These are phyloP conservation scores for Zaprionus ornatus DNA, from an alignment of 1,140 invertebrate species.

Conservation along the genomic window DNA sequence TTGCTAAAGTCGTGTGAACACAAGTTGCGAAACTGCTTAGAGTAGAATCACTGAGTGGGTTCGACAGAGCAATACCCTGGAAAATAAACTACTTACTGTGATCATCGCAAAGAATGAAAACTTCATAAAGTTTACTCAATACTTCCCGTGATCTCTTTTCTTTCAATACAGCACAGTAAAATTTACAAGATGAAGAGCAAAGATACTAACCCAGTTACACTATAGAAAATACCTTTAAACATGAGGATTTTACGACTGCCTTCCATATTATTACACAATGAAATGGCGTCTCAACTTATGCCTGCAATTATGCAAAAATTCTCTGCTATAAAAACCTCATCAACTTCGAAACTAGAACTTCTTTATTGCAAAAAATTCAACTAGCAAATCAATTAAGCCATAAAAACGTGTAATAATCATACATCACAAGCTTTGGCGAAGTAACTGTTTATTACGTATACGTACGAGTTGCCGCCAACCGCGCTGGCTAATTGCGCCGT, in stretches of 20 bases:
- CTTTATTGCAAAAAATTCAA: background rate
- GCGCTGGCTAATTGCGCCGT: conserved; percentile 58
- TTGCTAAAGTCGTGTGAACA: too few relatives aligned
- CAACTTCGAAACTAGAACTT: background rate
- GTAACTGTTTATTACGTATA: conserved; percentile 38
- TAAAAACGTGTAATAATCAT: conserved; percentile 1
- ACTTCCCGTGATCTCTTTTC: background rate
- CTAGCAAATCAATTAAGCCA: background rate
- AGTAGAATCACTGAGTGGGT: background rate
- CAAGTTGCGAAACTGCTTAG: background rate
- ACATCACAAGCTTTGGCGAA: background rate
- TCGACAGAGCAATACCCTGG: background rate
- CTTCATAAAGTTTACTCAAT: background rate
- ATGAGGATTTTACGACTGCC: background rate
- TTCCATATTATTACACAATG: background rate
- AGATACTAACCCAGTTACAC: background rate
- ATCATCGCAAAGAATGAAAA: background rate
- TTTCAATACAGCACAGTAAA: background rate
- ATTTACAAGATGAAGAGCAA: background rate
- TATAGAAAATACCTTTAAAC: background rate
- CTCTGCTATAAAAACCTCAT: background rate
- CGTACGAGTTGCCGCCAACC: conserved; percentile 24
- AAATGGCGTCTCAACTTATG: background rate
- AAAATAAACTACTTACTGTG: background rate
- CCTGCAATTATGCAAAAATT: background rate